These are phyloP conservation scores for Zaprionus lachaisei DNA, from an alignment of 1,140 invertebrate species.

Conservation along the genomic window DNA sequence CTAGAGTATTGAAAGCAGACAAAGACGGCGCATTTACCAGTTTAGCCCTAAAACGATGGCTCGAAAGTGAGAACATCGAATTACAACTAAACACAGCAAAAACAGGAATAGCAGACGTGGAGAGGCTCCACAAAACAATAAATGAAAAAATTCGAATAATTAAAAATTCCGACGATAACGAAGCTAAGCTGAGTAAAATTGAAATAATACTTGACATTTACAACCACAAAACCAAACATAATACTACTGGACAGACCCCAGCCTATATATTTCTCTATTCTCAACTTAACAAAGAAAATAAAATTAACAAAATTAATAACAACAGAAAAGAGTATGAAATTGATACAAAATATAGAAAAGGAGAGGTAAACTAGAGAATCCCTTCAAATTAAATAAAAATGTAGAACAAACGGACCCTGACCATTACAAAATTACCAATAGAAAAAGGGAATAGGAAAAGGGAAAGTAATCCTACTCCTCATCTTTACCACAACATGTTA, in stretches of 20 bases:
- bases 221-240: too few species aligned
- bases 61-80: slow-evolving; percentile 1
- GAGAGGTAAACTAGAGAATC: slow-evolving; percentile 1
- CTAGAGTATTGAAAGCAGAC: not conserved
- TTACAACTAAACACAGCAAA: slow-evolving; percentile 6
- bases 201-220: too few species aligned
- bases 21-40: slow-evolving; percentile 8
- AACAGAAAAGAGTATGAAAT: not conserved
- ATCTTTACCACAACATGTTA: too few species aligned
- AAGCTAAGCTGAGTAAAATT: too few species aligned
- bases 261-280: too few species aligned
- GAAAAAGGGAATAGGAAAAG: too few species aligned
- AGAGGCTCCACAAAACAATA: not conserved
- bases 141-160: too few species aligned
- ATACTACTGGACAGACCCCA: too few species aligned
- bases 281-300: too few species aligned
- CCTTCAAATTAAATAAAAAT: slow-evolving; percentile 10
- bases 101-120: slow-evolving; percentile 4
- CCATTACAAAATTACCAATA: slow-evolving; percentile 29
- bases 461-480: too few species aligned
- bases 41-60: slow-evolving; percentile 8
- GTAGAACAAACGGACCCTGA: slow-evolving; percentile 18
- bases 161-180: too few species aligned
- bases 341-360: slow-evolving; percentile 4
- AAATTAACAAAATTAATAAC: slow-evolving; percentile 14